Percentiles rank a stretch among this genome's conserved stretches.
Conservation (phyloP, 2,113 vertebrate species). For the Cricetomys ansorgei region DNA sequence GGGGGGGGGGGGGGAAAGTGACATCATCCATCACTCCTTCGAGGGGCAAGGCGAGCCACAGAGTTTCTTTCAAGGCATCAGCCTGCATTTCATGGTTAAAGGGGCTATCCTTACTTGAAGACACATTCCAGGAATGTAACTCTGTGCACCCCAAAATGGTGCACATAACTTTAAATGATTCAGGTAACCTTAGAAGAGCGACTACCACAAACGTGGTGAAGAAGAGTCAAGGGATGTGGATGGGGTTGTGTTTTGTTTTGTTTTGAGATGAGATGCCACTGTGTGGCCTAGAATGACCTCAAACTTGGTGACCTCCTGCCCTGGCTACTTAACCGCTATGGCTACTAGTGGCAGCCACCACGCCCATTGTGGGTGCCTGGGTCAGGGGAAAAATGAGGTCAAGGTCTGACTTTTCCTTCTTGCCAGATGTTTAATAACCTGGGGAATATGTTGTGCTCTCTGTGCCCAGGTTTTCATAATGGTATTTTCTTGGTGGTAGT, state of each 20-base stretch:
- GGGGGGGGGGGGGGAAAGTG: too few species aligned
- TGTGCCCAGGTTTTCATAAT: neutral
- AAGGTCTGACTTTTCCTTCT: neutral
- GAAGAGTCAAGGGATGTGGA: neutral
- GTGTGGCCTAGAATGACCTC: neutral
- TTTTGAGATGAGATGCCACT: neutral
- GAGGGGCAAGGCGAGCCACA: neutral
- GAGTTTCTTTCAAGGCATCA: neutral
- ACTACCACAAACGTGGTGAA: neutral
- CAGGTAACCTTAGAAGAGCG: neutral
- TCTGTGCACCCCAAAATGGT: neutral
- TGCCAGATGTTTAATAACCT: constrained; percentile 5
- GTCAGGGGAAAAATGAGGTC: neutral
- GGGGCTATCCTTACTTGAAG: neutral
- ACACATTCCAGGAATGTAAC: neutral
- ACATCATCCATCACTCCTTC: neutral
- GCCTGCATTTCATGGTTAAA: constrained; percentile 13
- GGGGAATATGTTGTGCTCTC: neutral
- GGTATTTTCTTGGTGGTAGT: neutral
- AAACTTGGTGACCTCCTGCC: neutral
- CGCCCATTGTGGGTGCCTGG: neutral
- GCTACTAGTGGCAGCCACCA: neutral
- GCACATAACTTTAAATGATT: too few species aligned
- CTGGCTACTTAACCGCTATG: neutral
- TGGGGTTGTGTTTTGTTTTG: neutral